Base-by-base conservation (phyloP, 2,888 invertebrate genomes). In the Rotaria macrura region DNA sequence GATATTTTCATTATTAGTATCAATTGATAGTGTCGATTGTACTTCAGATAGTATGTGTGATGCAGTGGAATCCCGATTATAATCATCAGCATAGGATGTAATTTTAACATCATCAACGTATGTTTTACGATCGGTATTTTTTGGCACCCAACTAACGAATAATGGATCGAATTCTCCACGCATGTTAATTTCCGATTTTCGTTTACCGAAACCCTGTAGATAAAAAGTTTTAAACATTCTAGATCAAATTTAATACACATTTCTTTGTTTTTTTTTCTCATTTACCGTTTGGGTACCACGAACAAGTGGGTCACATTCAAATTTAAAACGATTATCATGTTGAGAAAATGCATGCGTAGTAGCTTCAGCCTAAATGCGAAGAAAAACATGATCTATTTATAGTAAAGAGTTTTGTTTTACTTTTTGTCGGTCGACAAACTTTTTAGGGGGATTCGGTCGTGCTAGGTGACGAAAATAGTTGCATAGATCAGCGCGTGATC, bases 301-400 rank as follows among this genome's bases (percentile, higher is more conserved):
- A 43, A 86, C 47, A 20, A 89, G 88, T 47, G 90, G 90, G 88
- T 90, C 90, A 87, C 88, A 88, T 49, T 89, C 87, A 87, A 90
- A 90, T 29, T 89, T 88, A 86, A 89, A 88, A 86, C 89, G 88
- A 88, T 91, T 91, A 88, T 91, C 90, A 88, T 91, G 90, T 79
- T 88, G 88, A 79, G 90, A 90, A 87, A 91, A 91, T 43, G 88
- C 88, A 88, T 90, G 90, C 34, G 57, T 85, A 40, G 54, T 65
- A 12, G 87, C 87, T 25, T 87, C 84, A 17, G 85, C 85, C 87
- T 87, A 38, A 49, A 83, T 25, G 14, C 9, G 5, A 7, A 84
- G 4, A 85, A 85, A 10, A 40, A 14, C 0, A 29, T 25, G 29
- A 52, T 1, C 14, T 23, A 38, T 34, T 47, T 47, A 47, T 10